Evolutionary conservation across 2,888 invertebrate species (phyloP), one percentile per base, ranked within the genome.

Genomic region (Eupithecia centaureata): DNA sequence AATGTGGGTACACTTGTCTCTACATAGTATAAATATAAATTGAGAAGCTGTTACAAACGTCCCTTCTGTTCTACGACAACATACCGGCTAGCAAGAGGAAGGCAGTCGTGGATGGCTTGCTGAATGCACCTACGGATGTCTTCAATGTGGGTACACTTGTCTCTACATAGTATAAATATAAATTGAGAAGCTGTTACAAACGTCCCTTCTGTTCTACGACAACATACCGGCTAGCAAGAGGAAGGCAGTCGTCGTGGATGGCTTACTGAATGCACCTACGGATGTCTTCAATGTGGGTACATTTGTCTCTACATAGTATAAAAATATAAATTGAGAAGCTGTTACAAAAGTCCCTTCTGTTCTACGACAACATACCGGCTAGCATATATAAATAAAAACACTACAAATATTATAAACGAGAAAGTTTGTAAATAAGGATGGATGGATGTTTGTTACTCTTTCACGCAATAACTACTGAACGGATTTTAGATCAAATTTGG

Each of bases 101-200:
- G 25, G 51, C 47, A 13, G 63, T 68, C 15, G 70, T 68, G 2
- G 35, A 63, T 5, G 72, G 66, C 1, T 13, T 73, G 1, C 30
- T 68, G 0, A 65, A 62, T 33, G 28, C 59, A 28, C 67, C 62
- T 0, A 5, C n/a, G 5, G 71, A 65, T 22, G 42, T 60, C 0
- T 65, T 70, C 47, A 33, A 52, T 27, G 70, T 70, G n/a, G 54
- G 65, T 64, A 35, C 5, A 30, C 7, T 30, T 27, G 15, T 30
- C 1, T n/a, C n/a, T 5, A 30, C 3, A 5, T 30, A 30, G 3
- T 30, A 5, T 30, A 5, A 5, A n/a, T n/a, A n/a, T n/a, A n/a
- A n/a, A n/a, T n/a, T 32, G 76, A 74, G 1, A 76, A 69, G 27
- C 62, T 83, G 10, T 61, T 82, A 2, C 77, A 77, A 38, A 73